Evolutionary conservation across 30 jellyfish, hydroid and myxozoan genomes (phyloP), one percentile per base, ranked within the genome.

Genomic region (Hydra vulgaris): DNA sequence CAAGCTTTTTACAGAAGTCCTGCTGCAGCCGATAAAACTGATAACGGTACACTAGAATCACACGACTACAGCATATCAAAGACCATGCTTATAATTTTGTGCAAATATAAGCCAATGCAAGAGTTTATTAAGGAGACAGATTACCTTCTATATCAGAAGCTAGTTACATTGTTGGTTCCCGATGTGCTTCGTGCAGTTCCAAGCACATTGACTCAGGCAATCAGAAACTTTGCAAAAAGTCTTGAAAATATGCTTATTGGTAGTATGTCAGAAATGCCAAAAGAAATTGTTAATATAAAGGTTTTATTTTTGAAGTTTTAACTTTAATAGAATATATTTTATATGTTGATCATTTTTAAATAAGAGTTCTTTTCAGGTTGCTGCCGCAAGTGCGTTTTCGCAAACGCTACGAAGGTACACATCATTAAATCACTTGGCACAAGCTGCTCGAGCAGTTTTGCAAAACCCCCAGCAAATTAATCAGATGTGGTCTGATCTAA

Each of bases 161-260:
- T 86, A 53, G 98, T 92, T 25, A 90, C 82, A 53, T 76, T 92
- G 16, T 84, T 92, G 18, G 95, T 92, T 70, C 98, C 98, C 15
- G 98, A 92, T 71, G 98, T 92, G 23, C 80, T 92, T 5, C 79
- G 98, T 73, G 96, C 98, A 61, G 98, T 92, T 16, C 98, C 98
- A 66, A 92, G 98, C 75, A 83, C 96, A 19, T 87, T 92, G 76
- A 92, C 98, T 25, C 98, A 92, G 78, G 84, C 85, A 84, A 82
- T 92, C 76, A 89, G 98, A 25, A 92, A 92, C 72, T 92, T 92
- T 79, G 98, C 98, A 23, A 92, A 92, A 70, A 86, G 98, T 56
- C 73, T 92, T 73, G 98, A 92, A 77, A 86, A 83, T 73, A 85
- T 94, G 98, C 90, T 92, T 24, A 79, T 87, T 25, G 85, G 83